Percentiles rank a stretch among this genome's conserved stretches.
Conservation (phyloP, 1,140 invertebrate genomes). For the Sycophaga agraensis region DNA sequence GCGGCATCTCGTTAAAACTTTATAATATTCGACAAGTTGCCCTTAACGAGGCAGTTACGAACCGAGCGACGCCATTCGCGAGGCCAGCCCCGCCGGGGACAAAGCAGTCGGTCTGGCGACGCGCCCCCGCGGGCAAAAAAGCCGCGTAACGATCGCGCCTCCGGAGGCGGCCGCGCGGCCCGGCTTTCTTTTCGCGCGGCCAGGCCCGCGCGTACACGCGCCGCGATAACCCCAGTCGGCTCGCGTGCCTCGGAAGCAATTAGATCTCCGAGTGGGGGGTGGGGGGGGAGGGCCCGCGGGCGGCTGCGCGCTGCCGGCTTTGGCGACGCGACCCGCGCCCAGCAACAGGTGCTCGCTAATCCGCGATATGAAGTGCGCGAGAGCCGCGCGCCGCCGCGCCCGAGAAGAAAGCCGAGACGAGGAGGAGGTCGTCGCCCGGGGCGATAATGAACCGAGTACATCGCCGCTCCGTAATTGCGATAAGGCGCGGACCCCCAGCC, state of each 20-base stretch:
- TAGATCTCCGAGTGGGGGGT: too few species aligned
- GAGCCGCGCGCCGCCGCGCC: neutral
- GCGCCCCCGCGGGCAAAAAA: too few species aligned
- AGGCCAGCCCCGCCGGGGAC: too few species aligned
- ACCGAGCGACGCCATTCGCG: too few species aligned
- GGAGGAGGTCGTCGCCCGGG: too few species aligned
- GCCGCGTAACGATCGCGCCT: too few species aligned
- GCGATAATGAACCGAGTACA: conserved; percentile 3
- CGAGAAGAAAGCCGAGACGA: neutral
- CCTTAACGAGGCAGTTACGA: too few species aligned
- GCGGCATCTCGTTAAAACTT: too few species aligned
- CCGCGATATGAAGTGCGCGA: conserved; percentile 14
- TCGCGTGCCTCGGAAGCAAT: conserved; percentile 23
- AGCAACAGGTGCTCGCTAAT: conserved; percentile 30
- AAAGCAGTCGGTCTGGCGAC: too few species aligned
- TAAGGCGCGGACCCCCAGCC: neutral
- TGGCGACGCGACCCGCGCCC: neutral
- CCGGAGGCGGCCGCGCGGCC: neutral
- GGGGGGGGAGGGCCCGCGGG: neutral
- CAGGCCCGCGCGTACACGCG: neutral
- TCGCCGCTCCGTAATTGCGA: conserved; percentile 1
- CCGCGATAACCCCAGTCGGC: neutral
- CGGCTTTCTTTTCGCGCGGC: neutral
- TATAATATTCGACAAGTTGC: too few species aligned
- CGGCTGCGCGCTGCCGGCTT: neutral